Base-by-base conservation (phyloP, 2,113 vertebrate genomes). In the Tragelaphus strepsiceros region DNA sequence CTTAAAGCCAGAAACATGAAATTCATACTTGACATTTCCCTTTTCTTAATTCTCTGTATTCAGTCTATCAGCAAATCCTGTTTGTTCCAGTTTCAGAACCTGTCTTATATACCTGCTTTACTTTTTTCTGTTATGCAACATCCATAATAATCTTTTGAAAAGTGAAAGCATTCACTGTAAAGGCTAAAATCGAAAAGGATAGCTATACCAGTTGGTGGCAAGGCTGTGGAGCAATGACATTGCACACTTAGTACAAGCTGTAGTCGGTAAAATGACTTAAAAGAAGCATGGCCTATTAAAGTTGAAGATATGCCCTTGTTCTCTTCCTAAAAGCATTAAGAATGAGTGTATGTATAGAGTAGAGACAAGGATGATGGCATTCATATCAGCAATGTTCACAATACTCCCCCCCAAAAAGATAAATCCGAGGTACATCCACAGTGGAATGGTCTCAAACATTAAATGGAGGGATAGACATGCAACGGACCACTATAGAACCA, bases 291-390 rank as follows among this genome's bases (percentile, higher is more conserved):
- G 10, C 4, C 6, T 35, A 0, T 3, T 30, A 77, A 24, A 46
- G 6, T 4, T 22, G 32, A 30, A 94, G 43, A 8, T 3, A 4
- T 2, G 13, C 19, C 39, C 21, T 11, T 22, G 26, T 43, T 12
- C 35, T 56, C 1, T 84, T 46, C 26, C 21, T 21, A 24, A 28
- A 15, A 17, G 5, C 61, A 30, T 13, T 2, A 26, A 49, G 62
- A 51, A 53, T 81, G 35, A 7, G 5, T 6, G 22, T 6, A 2
- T 3, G 0, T 11, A 3, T 11, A 17, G 17, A 10, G 16, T 13
- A 14, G n/a, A 39, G 22, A 62, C 3, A 1, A 1, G 30, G 0
- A 24, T 19, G 61, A 10, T 24, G 6, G 15, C 11, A 0, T 15
- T 62, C 24, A 0, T 8, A 11, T 53, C 30, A 49, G 46, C 8